These are phyloP conservation scores for Agrochola lota DNA, from an alignment of 2,888 invertebrate species.

Conservation along the genomic window DNA sequence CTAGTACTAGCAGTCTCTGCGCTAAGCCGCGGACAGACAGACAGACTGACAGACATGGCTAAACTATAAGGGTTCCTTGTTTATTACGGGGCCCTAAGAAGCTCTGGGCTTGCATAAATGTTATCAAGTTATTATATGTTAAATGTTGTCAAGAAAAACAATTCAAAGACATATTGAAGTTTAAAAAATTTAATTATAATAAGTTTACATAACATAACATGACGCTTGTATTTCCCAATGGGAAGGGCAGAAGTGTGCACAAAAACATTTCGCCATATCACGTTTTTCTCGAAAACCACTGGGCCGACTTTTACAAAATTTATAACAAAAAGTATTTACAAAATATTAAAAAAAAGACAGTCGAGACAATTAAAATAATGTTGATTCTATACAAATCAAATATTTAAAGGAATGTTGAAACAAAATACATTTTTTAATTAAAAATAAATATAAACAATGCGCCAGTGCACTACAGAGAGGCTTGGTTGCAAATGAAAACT, in stretches of 20 bases:
- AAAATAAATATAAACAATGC: constrained; percentile 3
- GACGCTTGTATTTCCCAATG: rapidly evolving
- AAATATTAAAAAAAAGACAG: constrained; percentile 12
- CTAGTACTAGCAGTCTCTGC: not conserved
- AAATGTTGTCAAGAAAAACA: not conserved
- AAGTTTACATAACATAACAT: constrained; percentile 10
- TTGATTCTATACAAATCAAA: constrained; percentile 32
- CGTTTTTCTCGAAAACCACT: not conserved
- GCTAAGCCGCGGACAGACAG: too few relatives aligned
- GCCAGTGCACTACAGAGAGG: constrained; percentile 33
- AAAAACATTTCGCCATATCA: not conserved
- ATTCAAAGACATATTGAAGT: constrained; percentile 5
- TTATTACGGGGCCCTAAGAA: not conserved
- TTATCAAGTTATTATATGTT: too few relatives aligned
- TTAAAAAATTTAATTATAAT: constrained; percentile 30
- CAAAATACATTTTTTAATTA: constrained; percentile 1
- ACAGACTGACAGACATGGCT: too few relatives aligned
- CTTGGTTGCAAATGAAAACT: not conserved
- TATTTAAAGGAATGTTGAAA: constrained; percentile 42
- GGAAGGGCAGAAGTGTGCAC: not conserved
- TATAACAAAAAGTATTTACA: constrained; percentile 32
- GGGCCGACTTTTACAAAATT: not conserved
- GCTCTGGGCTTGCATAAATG: not conserved
- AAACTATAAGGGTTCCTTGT: too few relatives aligned
- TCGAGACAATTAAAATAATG: constrained; percentile 27